Evolutionary conservation across 2,113 vertebrate genomes (phyloP).

Genomic region (Tympanuchus pallidicinctus): DNA sequence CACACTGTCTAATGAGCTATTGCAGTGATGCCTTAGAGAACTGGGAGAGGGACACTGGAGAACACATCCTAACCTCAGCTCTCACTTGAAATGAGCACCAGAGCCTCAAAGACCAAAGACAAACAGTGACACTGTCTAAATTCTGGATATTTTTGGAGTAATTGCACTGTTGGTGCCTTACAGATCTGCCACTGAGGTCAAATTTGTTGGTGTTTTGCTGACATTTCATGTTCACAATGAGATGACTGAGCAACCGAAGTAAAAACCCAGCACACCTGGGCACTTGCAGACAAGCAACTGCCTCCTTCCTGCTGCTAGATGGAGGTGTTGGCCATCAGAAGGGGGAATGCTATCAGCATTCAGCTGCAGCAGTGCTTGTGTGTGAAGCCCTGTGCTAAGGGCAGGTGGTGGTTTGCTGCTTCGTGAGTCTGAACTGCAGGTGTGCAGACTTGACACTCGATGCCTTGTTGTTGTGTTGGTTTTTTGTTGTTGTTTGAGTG

Average conservation of each 20-base stretch:
- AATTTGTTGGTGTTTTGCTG: accelerated
- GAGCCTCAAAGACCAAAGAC: neutral
- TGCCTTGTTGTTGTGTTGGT: neutral
- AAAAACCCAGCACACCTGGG: neutral
- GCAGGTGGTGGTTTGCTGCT: neutral
- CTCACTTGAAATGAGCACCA: neutral
- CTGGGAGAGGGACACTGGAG: accelerated
- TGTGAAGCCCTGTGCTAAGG: neutral
- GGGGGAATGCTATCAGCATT: accelerated
- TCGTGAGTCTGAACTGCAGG: neutral
- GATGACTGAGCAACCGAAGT: neutral
- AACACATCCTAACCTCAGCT: neutral
- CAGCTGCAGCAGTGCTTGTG: accelerated
- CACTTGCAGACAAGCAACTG: neutral
- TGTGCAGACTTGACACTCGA: neutral
- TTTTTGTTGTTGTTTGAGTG: neutral
- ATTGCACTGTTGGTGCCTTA: neutral
- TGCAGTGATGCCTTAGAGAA: neutral
- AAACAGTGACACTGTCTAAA: neutral
- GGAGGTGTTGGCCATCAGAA: neutral
- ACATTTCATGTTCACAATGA: accelerated
- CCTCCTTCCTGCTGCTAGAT: neutral
- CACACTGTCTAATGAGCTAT: neutral
- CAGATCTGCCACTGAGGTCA: neutral
- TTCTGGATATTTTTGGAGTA: neutral